Percentiles rank a stretch among this genome's conserved stretches.
phyloP scores from a whole-genome alignment of 2,888 invertebrate species.

The Folsomia candida region DNA sequence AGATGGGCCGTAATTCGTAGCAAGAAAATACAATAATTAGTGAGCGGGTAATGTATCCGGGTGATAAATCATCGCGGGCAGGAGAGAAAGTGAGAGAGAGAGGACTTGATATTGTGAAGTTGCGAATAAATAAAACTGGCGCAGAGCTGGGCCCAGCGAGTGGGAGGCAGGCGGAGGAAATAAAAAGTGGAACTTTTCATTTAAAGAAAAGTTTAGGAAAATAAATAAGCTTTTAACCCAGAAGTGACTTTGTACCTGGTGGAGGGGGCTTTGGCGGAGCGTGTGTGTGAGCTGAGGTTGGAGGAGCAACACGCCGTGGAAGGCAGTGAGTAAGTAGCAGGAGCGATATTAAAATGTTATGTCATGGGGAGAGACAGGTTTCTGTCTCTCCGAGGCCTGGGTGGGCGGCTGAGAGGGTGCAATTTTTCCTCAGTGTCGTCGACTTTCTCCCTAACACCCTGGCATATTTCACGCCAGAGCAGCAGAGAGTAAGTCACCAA shows the following conservation, averaged over 20 bases:
- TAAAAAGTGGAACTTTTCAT: constrained; percentile 1
- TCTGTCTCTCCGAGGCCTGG: too few relatives aligned
- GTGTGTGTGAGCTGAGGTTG: too few relatives aligned
- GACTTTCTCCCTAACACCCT: not conserved
- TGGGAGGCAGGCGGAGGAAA: not conserved
- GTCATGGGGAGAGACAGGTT: not conserved
- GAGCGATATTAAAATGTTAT: not conserved
- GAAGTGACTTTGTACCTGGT: not conserved
- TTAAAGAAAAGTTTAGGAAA: constrained; percentile 3
- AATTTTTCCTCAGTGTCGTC: not conserved
- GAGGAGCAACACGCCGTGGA: not conserved
- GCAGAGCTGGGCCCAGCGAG: not conserved
- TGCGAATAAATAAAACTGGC: not conserved
- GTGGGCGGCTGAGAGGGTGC: too few relatives aligned
- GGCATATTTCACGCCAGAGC: not conserved
- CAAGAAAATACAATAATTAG: not conserved
- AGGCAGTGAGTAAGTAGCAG: not conserved
- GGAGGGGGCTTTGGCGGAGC: too few relatives aligned
- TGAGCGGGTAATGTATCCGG: not conserved
- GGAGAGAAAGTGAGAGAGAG: not conserved
- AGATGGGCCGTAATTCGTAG: not conserved
- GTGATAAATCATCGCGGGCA: not conserved
- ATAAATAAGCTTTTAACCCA: not conserved
- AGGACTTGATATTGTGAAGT: not conserved
- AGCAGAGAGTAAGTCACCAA: too few relatives aligned